Evolutionary conservation across 2,888 invertebrate genomes (phyloP).

Genomic region (Xestia xanthographa): DNA sequence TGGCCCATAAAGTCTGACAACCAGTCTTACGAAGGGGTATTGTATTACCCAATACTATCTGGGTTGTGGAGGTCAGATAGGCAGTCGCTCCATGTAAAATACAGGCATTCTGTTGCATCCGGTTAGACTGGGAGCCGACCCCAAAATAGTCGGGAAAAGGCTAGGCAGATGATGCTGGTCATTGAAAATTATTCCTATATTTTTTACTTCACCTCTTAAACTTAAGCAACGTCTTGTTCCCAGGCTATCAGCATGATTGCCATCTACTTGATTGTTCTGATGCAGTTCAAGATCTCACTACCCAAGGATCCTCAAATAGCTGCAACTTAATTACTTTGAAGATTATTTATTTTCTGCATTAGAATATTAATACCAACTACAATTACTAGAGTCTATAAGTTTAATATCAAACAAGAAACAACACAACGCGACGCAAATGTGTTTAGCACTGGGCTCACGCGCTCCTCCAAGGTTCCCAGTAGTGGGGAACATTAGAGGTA

Average conservation of each 20-base stretch:
- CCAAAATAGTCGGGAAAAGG: no score
- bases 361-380: not conserved
- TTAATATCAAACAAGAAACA: not conserved
- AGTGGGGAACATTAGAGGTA: not conserved
- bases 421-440: not conserved
- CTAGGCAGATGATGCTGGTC: no score
- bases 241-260: constrained; percentile 92
- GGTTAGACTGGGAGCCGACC: no score
- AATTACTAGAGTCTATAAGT: not conserved
- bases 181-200: not conserved
- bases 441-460: not conserved
- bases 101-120: no score
- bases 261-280: constrained; percentile 92
- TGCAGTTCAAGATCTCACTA: constrained; percentile 92
- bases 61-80: no score
- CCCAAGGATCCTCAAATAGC: constrained; percentile 79
- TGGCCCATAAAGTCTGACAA: no score
- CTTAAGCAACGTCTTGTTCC: constrained; percentile 61
- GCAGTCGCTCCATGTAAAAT: no score
- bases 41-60: no score
- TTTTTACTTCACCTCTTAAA: not conserved
- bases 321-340: constrained; percentile 26
- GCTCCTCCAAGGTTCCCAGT: not conserved
- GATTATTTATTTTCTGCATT: not conserved
- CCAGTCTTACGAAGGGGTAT: no score